Evolutionary conservation across 2,797 vertebrate genomes (phyloP).

Genomic region (Chrosomus eos): DNA sequence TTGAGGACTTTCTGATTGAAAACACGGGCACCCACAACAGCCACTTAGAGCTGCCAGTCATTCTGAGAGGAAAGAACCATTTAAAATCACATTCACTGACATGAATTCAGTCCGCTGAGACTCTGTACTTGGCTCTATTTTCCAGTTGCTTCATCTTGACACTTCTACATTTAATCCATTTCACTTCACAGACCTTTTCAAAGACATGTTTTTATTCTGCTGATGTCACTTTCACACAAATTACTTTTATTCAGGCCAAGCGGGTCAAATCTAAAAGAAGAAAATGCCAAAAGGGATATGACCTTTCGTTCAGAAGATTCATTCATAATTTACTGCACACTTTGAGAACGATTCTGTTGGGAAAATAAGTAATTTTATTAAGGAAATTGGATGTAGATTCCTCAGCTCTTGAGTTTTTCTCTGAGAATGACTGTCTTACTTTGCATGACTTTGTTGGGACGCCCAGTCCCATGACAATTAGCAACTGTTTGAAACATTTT

Average conservation of each 20-base stretch:
- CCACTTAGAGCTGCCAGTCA: not conserved
- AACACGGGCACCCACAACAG: not conserved
- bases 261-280: not conserved
- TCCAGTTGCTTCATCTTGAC: not conserved
- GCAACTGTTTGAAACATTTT: not conserved
- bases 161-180: constrained; percentile 3
- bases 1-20: constrained; percentile 1
- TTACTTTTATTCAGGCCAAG: not conserved
- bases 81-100: not conserved
- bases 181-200: constrained; percentile 10
- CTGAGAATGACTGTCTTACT: not conserved
- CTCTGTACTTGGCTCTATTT: not conserved
- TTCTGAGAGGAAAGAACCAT: not conserved
- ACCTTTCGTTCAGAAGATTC: not conserved
- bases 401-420: no score
- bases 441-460: not conserved
- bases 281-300: constrained; percentile 5
- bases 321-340: not conserved
- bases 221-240: not conserved
- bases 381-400: not conserved
- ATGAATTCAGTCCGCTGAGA: not conserved
- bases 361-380: not conserved
- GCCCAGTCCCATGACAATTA: not conserved
- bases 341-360: not conserved
- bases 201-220: not conserved